A percentile compares a stretch with the other conserved stretches of the same genome.
Evolutionary conservation across 1,140 invertebrate genomes (phyloP).

Genomic region (Ruditapes philippinarum): DNA sequence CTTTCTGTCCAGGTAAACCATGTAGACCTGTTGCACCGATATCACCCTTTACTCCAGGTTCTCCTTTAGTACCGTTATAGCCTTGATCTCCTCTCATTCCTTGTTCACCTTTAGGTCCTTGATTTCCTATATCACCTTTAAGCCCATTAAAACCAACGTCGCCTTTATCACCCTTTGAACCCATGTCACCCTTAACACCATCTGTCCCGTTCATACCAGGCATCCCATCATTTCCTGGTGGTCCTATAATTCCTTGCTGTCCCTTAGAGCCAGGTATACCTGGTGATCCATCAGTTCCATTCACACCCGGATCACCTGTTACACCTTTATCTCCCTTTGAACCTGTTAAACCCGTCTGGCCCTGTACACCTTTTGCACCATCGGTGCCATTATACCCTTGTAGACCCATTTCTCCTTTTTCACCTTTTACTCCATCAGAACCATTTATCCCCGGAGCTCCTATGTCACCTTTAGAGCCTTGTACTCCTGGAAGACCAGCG

Average conservation of each 20-base stretch:
- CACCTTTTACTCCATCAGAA: not conserved
- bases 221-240: constrained; percentile 37
- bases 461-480: constrained; percentile 29
- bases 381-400: not conserved
- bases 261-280: not conserved
- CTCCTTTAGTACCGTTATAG: not conserved
- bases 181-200: constrained; percentile 29
- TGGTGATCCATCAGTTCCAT: not conserved
- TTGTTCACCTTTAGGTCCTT: constrained; percentile 18
- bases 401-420: not conserved
- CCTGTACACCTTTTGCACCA: constrained; percentile 34
- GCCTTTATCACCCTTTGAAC: not conserved
- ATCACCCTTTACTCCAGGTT: constrained; percentile 14
- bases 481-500: not conserved
- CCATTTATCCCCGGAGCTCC: constrained; percentile 6
- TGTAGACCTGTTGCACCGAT: not conserved
- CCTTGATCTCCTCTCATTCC: constrained; percentile 18
- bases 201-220: constrained; percentile 5
- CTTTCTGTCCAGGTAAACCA: constrained; percentile 44
- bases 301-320: constrained; percentile 10
- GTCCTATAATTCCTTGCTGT: not conserved
- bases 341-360: constrained; percentile 26
- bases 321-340: constrained; percentile 7
- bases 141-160: not conserved
- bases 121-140: constrained; percentile 7